Evolutionary conservation across 2,888 invertebrate genomes (phyloP), one percentile per base, ranked within the genome.

Genomic region (Autographa gamma): DNA sequence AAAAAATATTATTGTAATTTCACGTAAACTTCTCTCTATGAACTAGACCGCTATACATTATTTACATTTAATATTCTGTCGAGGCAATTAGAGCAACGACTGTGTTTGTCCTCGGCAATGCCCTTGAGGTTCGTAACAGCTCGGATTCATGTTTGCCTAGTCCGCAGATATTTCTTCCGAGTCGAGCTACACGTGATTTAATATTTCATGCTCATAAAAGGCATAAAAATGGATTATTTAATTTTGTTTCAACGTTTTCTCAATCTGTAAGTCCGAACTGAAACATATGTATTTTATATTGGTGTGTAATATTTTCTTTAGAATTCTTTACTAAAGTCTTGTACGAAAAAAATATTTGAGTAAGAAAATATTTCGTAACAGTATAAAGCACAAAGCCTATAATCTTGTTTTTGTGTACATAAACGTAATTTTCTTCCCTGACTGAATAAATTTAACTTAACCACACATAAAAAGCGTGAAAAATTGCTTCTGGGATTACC

Each of bases 401-500:
- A 56, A 19, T 25, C 54, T 19, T 56, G 25, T 56, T 56, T 19
- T 19, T 48, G 48, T 48, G 13, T 56, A 56, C 19, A 56, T 56
- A 25, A 19, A 56, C 54, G 54, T 25, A 56, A 56, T 56, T 56
- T 56, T 56, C 54, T 25, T 56, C 54, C 19, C 9, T 19, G 54
- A 25, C 54, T 25, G 54, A 56, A 59, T 32, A 59, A 59, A 32
- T 59, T 59, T 59, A 32, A 59, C 59, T 32, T 32, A n/a, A 59
- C 16, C 59, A 59, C 32, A 59, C n/a, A 59, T 32, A 59, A 32
- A 48, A 32, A 3, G 41, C 32, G 5, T 18, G 18, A 25, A 38
- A 61, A 58, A 74, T 16, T n/a, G 25, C 52, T 16, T 6, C n/a
- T 32, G 67, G 61, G 14, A 58, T 67, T 74, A 67, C 43, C 67